Evolutionary conservation across 2,113 vertebrate species (phyloP).

Genomic region (Oenanthe melanoleuca): DNA sequence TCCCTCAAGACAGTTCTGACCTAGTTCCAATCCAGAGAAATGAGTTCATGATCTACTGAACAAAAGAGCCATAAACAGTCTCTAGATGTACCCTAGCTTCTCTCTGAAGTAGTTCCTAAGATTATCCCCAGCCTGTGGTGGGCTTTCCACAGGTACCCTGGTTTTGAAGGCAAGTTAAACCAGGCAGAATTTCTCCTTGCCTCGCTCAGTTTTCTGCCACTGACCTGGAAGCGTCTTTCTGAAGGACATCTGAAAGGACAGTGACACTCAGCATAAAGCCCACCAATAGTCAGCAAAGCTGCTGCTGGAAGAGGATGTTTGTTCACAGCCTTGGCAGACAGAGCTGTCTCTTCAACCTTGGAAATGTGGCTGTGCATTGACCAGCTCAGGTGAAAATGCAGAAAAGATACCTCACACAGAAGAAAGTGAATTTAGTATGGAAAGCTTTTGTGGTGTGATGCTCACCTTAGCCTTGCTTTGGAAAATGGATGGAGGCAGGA

Average conservation of each 20-base stretch:
- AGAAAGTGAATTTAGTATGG: not conserved
- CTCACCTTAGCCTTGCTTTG: conserved; percentile 41
- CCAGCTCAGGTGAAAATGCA: not conserved
- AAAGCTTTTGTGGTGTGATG: not conserved
- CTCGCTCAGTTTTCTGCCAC: not conserved
- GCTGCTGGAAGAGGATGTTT: not conserved
- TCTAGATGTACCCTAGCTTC: not conserved
- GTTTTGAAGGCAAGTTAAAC: not conserved
- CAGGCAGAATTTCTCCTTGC: not conserved
- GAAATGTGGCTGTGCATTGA: not conserved
- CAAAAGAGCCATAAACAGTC: not conserved
- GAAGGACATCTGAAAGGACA: not conserved
- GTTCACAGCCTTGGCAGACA: not conserved
- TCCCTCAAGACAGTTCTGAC: not conserved
- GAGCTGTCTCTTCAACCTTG: not conserved
- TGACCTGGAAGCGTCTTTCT: not conserved
- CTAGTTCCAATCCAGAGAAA: not conserved
- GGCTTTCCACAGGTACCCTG: not conserved
- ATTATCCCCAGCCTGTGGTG: not conserved
- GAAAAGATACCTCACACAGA: not conserved
- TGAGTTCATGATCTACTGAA: not conserved
- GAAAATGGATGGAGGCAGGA: not conserved
- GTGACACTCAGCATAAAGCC: not conserved
- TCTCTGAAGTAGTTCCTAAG: not conserved
- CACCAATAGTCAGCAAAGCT: not conserved